Evolutionary conservation across 1,140 invertebrate species (phyloP).

Genomic region (Sminthurides bifidus): DNA sequence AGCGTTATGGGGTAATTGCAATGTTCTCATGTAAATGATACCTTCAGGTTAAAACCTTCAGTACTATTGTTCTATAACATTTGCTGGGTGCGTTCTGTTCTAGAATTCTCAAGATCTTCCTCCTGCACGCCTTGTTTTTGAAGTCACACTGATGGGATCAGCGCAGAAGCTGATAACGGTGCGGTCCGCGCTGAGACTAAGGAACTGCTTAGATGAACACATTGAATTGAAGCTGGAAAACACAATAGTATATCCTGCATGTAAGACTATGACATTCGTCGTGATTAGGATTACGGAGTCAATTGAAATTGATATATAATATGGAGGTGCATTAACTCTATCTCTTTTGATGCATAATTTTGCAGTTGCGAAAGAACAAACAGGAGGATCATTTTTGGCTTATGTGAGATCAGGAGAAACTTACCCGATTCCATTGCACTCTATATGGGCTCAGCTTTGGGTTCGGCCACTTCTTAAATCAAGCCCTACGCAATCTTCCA

Average conservation of each 20-base stretch:
- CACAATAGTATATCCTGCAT: slow-evolving; percentile 28
- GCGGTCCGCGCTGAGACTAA: slow-evolving; percentile 69
- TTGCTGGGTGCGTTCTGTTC: too few species aligned
- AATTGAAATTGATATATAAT: too few species aligned
- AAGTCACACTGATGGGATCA: slow-evolving; percentile 78
- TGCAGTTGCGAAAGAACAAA: slow-evolving; percentile 31
- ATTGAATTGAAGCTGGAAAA: slow-evolving; percentile 51
- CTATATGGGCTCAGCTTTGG: slow-evolving; percentile 31
- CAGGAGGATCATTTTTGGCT: slow-evolving; percentile 20
- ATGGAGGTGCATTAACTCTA: background rate
- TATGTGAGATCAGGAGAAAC: slow-evolving; percentile 16
- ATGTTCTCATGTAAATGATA: too few species aligned
- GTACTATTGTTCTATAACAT: too few species aligned
- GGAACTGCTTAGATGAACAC: slow-evolving; percentile 59
- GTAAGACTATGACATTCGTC: slow-evolving; percentile 24
- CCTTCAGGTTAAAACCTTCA: too few species aligned
- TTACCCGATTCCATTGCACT: slow-evolving; percentile 31
- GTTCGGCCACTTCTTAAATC: too few species aligned
- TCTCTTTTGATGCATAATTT: background rate
- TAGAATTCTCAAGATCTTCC: slow-evolving; percentile 34
- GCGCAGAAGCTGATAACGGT: slow-evolving; percentile 92
- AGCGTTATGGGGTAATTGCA: too few species aligned
- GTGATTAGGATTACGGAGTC: too few species aligned
- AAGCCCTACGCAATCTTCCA: too few species aligned
- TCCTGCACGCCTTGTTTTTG: slow-evolving; percentile 66